Base-by-base conservation (phyloP, 53 echinoderm and acorn worm species). In the Patiria pectinifera region DNA sequence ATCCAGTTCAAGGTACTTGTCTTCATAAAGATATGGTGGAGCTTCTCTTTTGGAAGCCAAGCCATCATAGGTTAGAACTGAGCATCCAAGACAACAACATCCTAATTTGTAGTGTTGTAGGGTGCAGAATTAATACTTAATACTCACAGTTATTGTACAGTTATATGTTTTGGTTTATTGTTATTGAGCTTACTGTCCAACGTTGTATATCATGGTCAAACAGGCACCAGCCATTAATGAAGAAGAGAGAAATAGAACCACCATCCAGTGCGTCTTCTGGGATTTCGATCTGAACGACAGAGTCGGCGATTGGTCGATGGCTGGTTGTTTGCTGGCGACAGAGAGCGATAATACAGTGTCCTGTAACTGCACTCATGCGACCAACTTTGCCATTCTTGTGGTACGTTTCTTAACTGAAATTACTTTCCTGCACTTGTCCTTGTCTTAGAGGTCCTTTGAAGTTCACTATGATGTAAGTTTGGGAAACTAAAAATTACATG, bases 251-350 rank as follows among this genome's bases (percentile, higher is more conserved):
- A 75, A 75, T 3, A 75, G 76, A 75, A 75, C 76, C 76, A 75
- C 24, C 70, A 92, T 92, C 78, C 69, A 92, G 8, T 94, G 94
- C 45, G 94, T 94, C 49, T 94, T 81, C 80, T 94, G 94, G 94
- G 94, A 94, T 79, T 94, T 94, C 23, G 78, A 35, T 7, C 72
- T 78, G 59, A 59, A 84, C 6, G 61, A 89, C 18, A 89, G 92
- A 49, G 48, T 78, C 48, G 94, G 94, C 3, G 94, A 94, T 59
- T 94, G 94, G 94, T 94, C 94, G 14, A 69, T 19, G 45, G 45
- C 26, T 12, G 94, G 94, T 2, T 94, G 94, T 88, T 76, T 77
- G 58, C 92, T 89, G 83, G 85, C 78, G 15, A 85, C 13, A 21
- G 43, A 69, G 69, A 85, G 69, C 2, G 2, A 45, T 44, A 21